These are phyloP conservation scores for Lepus europaeus DNA, from an alignment of 2,113 vertebrate species.

Conservation along the genomic window DNA sequence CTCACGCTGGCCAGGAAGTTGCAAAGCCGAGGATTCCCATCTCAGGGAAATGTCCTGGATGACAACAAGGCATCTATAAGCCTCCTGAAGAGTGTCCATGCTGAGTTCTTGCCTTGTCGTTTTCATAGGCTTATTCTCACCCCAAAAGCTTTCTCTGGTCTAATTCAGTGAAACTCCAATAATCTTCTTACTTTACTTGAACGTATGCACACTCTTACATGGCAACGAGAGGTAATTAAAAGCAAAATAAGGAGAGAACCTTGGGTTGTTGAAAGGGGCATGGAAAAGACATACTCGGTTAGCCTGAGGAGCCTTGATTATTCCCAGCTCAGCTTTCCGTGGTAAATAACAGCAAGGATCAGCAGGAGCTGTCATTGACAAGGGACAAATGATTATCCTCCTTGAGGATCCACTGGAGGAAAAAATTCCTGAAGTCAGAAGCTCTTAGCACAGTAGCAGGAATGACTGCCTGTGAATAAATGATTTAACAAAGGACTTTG, in stretches of 20 bases:
- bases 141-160: conserved; percentile 49
- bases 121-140: conserved; percentile 82
- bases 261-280: background rate
- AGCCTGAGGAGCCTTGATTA: background rate
- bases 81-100: conserved; percentile 59
- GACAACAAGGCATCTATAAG: conserved; percentile 57
- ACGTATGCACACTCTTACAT: background rate
- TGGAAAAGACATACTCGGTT: background rate
- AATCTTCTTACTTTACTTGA: background rate
- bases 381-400: background rate
- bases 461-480: background rate
- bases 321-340: background rate
- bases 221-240: background rate
- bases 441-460: background rate
- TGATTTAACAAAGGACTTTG: background rate
- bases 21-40: conserved; percentile 78
- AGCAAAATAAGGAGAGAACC: background rate
- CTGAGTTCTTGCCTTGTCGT: conserved; percentile 73
- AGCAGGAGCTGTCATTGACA: background rate
- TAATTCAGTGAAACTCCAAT: background rate
- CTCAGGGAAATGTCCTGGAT: conserved; percentile 80
- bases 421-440: background rate
- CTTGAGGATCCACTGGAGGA: background rate
- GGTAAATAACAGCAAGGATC: background rate
- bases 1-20: conserved; percentile 75